A percentile compares a stretch with the other conserved stretches of the same genome.
These are phyloP conservation scores for Cataglyphis hispanica DNA, from an alignment of 1,140 invertebrate genomes.

Conservation along the genomic window DNA sequence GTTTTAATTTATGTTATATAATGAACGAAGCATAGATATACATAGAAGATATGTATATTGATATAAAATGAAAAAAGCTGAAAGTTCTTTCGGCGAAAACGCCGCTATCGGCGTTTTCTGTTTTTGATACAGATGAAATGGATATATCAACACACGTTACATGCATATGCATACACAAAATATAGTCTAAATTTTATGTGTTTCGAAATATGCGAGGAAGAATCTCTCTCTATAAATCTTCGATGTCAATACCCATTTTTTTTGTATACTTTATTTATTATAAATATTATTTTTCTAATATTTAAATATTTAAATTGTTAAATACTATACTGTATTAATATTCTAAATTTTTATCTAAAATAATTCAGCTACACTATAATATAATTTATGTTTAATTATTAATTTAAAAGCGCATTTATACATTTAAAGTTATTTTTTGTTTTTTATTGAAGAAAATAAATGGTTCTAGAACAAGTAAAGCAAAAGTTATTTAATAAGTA, in stretches of 20 bases:
- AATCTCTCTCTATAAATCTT: slow-evolving; percentile 31
- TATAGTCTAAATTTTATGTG: slow-evolving; percentile 46
- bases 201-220: slow-evolving; percentile 4
- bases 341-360: not conserved
- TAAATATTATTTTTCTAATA: not conserved
- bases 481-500: too few species aligned
- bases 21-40: slow-evolving; percentile 28
- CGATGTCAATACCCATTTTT: not conserved
- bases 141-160: slow-evolving; percentile 37
- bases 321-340: not conserved
- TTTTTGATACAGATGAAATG: slow-evolving; percentile 19
- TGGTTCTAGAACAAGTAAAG: not conserved
- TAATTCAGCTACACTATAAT: not conserved
- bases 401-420: not conserved
- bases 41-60: slow-evolving; percentile 21
- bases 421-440: not conserved
- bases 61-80: slow-evolving; percentile 32
- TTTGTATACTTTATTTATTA: too few species aligned
- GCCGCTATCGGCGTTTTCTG: slow-evolving; percentile 13
- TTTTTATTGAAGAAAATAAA: not conserved
- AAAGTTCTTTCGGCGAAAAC: slow-evolving; percentile 36
- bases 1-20: slow-evolving; percentile 45
- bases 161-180: not conserved
- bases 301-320: not conserved
- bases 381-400: not conserved